Evolutionary conservation across 2,888 invertebrate genomes (phyloP).

Genomic region (Adineta ricciae): DNA sequence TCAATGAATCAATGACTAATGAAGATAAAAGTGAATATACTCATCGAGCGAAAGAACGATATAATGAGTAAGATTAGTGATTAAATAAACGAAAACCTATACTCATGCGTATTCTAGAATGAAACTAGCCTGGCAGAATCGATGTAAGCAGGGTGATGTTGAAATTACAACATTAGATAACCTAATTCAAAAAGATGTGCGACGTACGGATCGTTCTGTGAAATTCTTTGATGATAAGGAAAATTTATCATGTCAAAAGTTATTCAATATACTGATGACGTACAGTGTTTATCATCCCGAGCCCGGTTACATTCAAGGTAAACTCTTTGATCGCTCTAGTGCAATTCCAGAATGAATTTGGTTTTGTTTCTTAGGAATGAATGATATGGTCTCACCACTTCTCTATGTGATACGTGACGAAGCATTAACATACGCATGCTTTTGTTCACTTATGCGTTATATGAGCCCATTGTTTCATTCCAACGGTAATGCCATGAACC

Average conservation of each 20-base stretch:
- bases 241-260: slow-evolving; percentile 80
- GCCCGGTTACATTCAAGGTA: slow-evolving; percentile 76
- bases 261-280: slow-evolving; percentile 89
- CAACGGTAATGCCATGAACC: not conserved
- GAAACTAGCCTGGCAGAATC: slow-evolving; percentile 19
- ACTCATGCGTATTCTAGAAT: not conserved
- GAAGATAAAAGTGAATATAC: not conserved
- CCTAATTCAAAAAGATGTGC: slow-evolving; percentile 88
- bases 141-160: not conserved
- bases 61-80: not conserved
- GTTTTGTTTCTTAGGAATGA: slow-evolving; percentile 63
- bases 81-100: not conserved
- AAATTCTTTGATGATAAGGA: slow-evolving; percentile 74
- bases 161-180: slow-evolving; percentile 65
- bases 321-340: too few species aligned
- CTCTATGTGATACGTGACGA: slow-evolving; percentile 93
- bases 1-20: slow-evolving; percentile 58
- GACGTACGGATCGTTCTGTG: slow-evolving; percentile 86
- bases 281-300: slow-evolving; percentile 88
- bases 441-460: slow-evolving; percentile 71
- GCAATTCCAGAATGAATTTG: too few species aligned
- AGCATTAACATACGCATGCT: slow-evolving; percentile 87
- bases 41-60: not conserved
- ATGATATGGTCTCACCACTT: slow-evolving; percentile 84
- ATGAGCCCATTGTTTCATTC: not conserved